A percentile compares a stretch with the other conserved stretches of the same genome.
Conservation (phyloP, 2,888 invertebrate genomes). For the Caprella mutica region DNA sequence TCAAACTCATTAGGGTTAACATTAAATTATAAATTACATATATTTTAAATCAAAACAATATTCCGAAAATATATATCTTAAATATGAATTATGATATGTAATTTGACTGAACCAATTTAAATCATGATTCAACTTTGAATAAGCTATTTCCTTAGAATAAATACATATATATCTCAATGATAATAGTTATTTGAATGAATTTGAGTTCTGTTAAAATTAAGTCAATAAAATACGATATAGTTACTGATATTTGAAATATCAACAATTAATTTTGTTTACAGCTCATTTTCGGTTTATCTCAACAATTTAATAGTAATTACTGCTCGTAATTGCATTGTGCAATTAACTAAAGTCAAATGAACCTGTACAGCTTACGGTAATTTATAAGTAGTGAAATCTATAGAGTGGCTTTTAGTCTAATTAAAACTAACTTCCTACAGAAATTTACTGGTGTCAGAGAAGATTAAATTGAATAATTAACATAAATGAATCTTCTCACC, state of each 20-base stretch:
- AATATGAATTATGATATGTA: neutral
- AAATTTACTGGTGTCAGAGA: neutral
- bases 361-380: conserved; percentile 1
- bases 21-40: neutral
- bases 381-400: neutral
- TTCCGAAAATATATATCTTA: neutral
- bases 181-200: conserved; percentile 11
- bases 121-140: too few relatives aligned
- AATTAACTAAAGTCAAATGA: neutral
- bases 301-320: too few relatives aligned
- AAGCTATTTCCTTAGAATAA: too few relatives aligned
- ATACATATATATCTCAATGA: conserved; percentile 12
- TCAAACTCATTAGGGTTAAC: too few relatives aligned
- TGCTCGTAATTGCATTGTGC: too few relatives aligned
- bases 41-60: neutral
- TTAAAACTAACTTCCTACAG: neutral
- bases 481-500: too few relatives aligned
- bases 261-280: too few relatives aligned
- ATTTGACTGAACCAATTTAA: neutral
- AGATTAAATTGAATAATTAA: too few relatives aligned
- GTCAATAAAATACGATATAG: conserved; percentile 6
- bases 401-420: neutral
- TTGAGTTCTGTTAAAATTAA: conserved; percentile 12
- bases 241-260: too few relatives aligned
- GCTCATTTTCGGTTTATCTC: too few relatives aligned